These are phyloP conservation scores for Eolophus roseicapilla DNA, from an alignment of 2,113 vertebrate species.

Conservation along the genomic window DNA sequence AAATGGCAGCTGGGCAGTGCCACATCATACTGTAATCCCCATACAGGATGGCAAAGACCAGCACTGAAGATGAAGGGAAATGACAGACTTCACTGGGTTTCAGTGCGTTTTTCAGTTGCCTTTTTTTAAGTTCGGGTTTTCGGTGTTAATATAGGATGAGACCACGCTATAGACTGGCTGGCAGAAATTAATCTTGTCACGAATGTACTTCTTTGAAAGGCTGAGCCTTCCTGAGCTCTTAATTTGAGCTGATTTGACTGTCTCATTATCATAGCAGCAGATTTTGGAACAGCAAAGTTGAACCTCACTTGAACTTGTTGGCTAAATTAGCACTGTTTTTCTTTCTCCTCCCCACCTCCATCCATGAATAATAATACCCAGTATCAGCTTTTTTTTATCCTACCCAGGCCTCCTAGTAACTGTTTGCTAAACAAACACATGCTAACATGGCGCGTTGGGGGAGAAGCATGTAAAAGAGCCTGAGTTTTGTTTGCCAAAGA, in stretches of 20 bases:
- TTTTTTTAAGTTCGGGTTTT: not conserved
- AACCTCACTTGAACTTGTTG: slow-evolving; percentile 37
- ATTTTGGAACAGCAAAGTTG: slow-evolving; percentile 24
- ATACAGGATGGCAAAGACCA: not conserved
- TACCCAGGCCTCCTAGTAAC: not conserved
- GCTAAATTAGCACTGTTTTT: not conserved
- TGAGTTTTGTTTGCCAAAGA: slow-evolving; percentile 8
- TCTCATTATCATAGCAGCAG: slow-evolving; percentile 34
- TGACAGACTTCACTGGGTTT: not conserved
- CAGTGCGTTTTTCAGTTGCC: not conserved
- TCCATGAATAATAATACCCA: slow-evolving; percentile 5
- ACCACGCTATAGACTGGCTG: not conserved
- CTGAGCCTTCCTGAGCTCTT: slow-evolving; percentile 43
- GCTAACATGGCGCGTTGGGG: not conserved
- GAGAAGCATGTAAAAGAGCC: not conserved
- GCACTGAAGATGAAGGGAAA: not conserved
- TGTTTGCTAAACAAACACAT: slow-evolving; percentile 21
- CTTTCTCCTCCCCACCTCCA: slow-evolving; percentile 8
- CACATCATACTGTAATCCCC: not conserved
- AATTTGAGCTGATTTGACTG: slow-evolving; percentile 47
- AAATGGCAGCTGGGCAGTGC: not conserved
- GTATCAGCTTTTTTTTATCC: not conserved
- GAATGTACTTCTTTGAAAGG: slow-evolving; percentile 13
- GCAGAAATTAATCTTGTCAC: slow-evolving; percentile 23
- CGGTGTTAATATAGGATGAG: not conserved